A percentile compares a stretch with the other conserved stretches of the same genome.
These are phyloP conservation scores for Papilio polytes DNA, from an alignment of 1,140 invertebrate species.

Conservation along the genomic window DNA sequence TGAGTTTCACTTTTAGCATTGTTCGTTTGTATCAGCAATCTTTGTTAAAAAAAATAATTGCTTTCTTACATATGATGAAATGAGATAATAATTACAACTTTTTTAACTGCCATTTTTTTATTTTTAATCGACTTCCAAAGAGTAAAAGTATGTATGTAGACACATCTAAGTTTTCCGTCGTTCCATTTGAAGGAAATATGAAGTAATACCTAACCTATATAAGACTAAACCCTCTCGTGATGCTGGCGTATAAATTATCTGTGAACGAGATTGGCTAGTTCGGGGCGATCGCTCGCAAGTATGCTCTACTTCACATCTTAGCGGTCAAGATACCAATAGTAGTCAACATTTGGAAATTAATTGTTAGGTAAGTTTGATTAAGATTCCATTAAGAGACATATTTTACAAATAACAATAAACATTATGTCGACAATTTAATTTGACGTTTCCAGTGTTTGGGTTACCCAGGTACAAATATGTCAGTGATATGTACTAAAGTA, in stretches of 20 bases:
- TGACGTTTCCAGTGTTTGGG: background rate
- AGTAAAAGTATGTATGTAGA: constrained; percentile 20
- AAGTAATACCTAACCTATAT: constrained; percentile 67
- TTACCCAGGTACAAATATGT: no score
- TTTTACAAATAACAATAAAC: background rate
- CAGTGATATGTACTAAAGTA: no score
- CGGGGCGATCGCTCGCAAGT: constrained; percentile 35
- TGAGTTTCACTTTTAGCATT: constrained; percentile 6
- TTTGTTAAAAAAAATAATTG: no score
- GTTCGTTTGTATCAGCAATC: background rate
- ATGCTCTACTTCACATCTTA: constrained; percentile 49
- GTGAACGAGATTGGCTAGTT: constrained; percentile 73
- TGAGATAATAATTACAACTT: no score
- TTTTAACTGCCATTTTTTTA: no score
- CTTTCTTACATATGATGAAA: no score
- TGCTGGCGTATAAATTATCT: constrained; percentile 75
- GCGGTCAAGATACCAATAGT: background rate
- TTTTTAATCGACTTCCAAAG: no score
- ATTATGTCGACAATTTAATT: no score
- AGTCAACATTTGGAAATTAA: background rate
- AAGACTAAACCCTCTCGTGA: constrained; percentile 71
- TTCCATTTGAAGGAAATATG: constrained; percentile 61
- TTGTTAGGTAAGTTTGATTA: background rate
- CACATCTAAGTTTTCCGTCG: constrained; percentile 20
- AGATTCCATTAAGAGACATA: background rate